Conservation (phyloP, 2,888 invertebrate species). For the Elysia crispata region DNA sequence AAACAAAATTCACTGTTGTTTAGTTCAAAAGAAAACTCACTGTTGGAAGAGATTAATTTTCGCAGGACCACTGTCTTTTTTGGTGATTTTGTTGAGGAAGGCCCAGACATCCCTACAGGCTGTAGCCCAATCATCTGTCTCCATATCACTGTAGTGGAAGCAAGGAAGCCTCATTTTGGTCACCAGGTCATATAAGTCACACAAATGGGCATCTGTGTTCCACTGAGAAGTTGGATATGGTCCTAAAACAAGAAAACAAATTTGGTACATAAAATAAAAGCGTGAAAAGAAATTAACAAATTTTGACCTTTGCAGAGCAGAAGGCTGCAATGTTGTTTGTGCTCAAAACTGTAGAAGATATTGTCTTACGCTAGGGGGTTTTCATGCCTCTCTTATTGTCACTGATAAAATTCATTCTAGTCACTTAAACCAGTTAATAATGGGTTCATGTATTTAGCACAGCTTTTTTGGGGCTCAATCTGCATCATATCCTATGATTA, state of each 20-base stretch:
- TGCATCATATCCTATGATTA: no score
- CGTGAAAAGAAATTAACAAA: no score
- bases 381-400: no score
- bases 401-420: no score
- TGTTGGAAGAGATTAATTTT: slow-evolving; percentile 46
- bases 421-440: no score
- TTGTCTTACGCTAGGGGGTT: no score
- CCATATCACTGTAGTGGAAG: slow-evolving; percentile 56
- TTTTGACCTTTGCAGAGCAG: no score
- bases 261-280: background rate
- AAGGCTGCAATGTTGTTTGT: no score
- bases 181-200: slow-evolving; percentile 57
- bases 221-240: slow-evolving; percentile 55
- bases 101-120: slow-evolving; percentile 65
- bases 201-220: slow-evolving; percentile 65
- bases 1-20: no score
- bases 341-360: no score
- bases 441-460: no score
- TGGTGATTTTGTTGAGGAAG: slow-evolving; percentile 57
- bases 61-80: slow-evolving; percentile 53
- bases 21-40: slow-evolving; percentile 51
- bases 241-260: background rate
- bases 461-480: no score
- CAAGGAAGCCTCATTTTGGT: slow-evolving; percentile 62
- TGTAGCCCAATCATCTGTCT: slow-evolving; percentile 60